Percentiles rank a stretch among this genome's conserved stretches.
These are phyloP conservation scores for Stegastes partitus DNA, from an alignment of 2,113 vertebrate species.

Conservation along the genomic window DNA sequence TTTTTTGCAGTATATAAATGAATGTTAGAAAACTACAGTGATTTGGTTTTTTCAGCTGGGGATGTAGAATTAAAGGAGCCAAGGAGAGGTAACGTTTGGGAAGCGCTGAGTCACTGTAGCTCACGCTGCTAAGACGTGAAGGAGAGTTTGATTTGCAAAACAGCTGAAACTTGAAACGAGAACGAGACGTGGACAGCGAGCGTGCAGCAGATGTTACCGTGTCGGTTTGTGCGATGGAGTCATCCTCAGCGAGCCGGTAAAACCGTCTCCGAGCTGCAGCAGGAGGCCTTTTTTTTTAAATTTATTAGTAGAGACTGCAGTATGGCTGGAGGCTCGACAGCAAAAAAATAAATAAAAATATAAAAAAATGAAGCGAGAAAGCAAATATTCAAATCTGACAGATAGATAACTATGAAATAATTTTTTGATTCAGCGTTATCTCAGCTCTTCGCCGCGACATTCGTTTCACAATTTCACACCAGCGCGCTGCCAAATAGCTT, in stretches of 20 bases:
- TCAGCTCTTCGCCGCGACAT: not conserved
- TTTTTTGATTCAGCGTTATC: not conserved
- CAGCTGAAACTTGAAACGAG: not conserved
- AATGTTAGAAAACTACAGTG: not conserved
- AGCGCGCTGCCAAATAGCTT: slow-evolving; percentile 18
- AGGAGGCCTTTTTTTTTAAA: not conserved
- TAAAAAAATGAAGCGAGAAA: slow-evolving; percentile 7
- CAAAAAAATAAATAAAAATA: not conserved
- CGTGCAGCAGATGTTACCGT: not conserved
- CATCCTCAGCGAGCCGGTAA: slow-evolving; percentile 7
- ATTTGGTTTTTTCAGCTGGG: not conserved
- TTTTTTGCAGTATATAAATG: not conserved
- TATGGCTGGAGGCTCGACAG: not conserved
- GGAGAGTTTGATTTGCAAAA: not conserved
- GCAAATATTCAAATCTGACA: slow-evolving; percentile 1
- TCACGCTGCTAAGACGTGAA: not conserved
- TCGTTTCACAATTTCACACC: slow-evolving; percentile 30
- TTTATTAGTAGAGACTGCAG: not conserved
- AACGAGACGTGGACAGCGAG: not conserved
- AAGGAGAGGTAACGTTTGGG: not conserved
- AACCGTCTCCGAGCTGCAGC: not conserved
- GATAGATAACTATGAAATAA: not conserved
- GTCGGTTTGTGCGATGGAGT: slow-evolving; percentile 4
- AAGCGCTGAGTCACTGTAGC: not conserved
- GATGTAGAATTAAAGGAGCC: not conserved